Evolutionary conservation across 2,888 invertebrate species (phyloP).

Genomic region (Orthonychiurus folsomi): DNA sequence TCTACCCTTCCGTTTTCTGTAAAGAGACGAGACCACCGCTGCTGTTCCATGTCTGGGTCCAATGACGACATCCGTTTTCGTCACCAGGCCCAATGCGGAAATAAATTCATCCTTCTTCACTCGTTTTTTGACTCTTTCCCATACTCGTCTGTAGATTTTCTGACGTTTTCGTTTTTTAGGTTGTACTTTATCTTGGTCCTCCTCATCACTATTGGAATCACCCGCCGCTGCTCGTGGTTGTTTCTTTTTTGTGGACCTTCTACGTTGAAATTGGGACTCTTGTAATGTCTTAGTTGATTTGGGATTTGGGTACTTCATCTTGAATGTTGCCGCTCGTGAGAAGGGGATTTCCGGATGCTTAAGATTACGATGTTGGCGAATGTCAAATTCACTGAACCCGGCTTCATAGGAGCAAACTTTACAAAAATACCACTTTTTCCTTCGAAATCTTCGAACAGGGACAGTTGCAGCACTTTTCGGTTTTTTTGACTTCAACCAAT

Average conservation of each 20-base stretch:
- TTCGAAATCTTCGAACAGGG: not conserved
- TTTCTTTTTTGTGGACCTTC: not conserved
- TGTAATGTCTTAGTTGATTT: too few relatives aligned
- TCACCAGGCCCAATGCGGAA: constrained; percentile 3
- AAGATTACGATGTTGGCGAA: not conserved
- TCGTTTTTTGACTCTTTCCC: constrained; percentile 3
- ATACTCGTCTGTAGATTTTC: not conserved
- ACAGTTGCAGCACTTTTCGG: too few relatives aligned
- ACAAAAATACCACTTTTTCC: constrained; percentile 6
- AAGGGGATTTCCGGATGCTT: constrained; percentile 4
- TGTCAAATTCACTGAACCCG: not conserved
- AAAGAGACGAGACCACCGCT: not conserved
- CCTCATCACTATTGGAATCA: not conserved
- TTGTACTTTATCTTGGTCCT: not conserved
- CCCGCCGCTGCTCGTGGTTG: not conserved
- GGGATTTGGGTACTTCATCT: not conserved
- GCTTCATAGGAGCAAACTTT: not conserved
- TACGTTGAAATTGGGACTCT: too few relatives aligned
- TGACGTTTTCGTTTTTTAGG: not conserved
- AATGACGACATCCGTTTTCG: constrained; percentile 9
- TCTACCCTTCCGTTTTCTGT: not conserved
- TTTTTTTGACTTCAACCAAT: not conserved
- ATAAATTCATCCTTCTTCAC: not conserved
- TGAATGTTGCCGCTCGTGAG: not conserved
- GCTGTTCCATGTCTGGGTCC: constrained; percentile 3